Percentiles rank a stretch among this genome's conserved stretches.
phyloP scores from a whole-genome alignment of 1,140 invertebrate genomes.

The Diabrotica undecimpunctata region DNA sequence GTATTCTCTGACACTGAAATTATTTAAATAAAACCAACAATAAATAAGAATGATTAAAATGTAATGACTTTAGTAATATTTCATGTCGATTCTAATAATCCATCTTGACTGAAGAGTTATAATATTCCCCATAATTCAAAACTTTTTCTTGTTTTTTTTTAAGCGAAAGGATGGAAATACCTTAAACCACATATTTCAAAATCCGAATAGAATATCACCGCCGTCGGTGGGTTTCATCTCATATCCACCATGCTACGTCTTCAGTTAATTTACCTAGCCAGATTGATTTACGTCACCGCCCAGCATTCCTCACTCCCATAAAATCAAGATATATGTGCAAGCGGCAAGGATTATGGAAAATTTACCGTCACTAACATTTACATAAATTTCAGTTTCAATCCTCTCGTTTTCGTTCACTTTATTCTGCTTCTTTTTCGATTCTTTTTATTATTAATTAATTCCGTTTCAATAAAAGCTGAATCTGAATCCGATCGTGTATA shows the following conservation, averaged over 20 bases:
- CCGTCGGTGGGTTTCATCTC: background rate
- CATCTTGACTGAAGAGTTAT: background rate
- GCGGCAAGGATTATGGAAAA: slow-evolving; percentile 17
- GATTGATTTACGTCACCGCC: slow-evolving; percentile 18
- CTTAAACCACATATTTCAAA: background rate
- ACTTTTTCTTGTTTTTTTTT: background rate
- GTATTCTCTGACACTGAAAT: too few species aligned
- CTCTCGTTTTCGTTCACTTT: slow-evolving; percentile 5
- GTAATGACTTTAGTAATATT: background rate
- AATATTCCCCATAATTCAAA: background rate
- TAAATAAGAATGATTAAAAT: background rate
- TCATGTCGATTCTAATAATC: background rate
- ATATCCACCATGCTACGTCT: background rate
- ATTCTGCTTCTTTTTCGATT: background rate
- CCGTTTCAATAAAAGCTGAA: too few species aligned
- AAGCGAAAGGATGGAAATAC: background rate
- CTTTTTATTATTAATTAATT: too few species aligned
- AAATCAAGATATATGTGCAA: slow-evolving; percentile 16
- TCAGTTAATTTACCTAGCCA: slow-evolving; percentile 5
- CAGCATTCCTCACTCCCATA: slow-evolving; percentile 18
- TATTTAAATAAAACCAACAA: background rate
- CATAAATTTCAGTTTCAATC: slow-evolving; percentile 8
- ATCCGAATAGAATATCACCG: slow-evolving; percentile 1
- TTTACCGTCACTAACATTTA: slow-evolving; percentile 12
- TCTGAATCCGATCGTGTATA: too few species aligned